Conservation (phyloP, 2,888 invertebrate genomes). For the Cephus nigrinus region DNA sequence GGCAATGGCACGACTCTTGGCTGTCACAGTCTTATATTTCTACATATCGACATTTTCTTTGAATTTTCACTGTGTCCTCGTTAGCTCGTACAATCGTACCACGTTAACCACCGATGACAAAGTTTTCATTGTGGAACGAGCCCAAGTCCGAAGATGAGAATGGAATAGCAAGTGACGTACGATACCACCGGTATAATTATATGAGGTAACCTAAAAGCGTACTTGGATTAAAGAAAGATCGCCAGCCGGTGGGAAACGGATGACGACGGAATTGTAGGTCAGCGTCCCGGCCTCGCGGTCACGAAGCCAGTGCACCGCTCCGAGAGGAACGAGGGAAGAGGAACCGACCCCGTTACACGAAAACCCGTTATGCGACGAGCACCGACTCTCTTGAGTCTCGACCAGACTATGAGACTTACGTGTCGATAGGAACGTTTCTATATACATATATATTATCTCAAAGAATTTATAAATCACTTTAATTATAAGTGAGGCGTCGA, state of each 20-base stretch:
- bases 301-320: slow-evolving; percentile 41
- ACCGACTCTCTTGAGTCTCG: background rate
- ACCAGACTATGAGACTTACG: background rate
- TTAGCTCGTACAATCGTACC: background rate
- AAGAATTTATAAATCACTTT: background rate
- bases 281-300: slow-evolving; percentile 59
- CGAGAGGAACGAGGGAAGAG: slow-evolving; percentile 43
- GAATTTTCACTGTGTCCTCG: background rate
- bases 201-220: background rate
- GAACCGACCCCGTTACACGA: slow-evolving; percentile 59
- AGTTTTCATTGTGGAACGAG: background rate
- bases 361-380: slow-evolving; percentile 51
- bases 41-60: background rate
- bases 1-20: background rate
- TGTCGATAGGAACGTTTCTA: background rate
- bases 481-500: background rate
- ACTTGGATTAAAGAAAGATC: slow-evolving; percentile 3
- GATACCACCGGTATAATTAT: background rate
- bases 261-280: slow-evolving; percentile 60
- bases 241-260: slow-evolving; percentile 39
- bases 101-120: background rate
- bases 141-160: background rate
- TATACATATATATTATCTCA: background rate
- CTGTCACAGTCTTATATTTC: no score
- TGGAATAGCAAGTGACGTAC: background rate